A percentile compares a stretch with the other conserved stretches of the same genome.
These are phyloP conservation scores for Acanthurus tractus DNA, from an alignment of 2,797 vertebrate genomes.

Conservation along the genomic window DNA sequence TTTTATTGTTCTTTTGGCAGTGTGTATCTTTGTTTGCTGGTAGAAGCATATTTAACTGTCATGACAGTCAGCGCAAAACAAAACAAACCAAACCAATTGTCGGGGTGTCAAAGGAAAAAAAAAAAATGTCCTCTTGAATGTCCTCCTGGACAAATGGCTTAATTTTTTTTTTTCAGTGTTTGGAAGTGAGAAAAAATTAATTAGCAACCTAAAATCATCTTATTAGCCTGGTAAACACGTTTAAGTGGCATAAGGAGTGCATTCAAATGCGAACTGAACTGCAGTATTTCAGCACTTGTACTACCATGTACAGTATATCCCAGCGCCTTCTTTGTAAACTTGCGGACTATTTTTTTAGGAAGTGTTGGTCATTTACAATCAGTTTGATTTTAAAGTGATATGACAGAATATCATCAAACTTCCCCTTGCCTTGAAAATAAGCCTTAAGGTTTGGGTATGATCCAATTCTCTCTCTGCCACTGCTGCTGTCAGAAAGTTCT, in stretches of 20 bases:
- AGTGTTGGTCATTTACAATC: constrained; percentile 67
- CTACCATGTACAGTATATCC: constrained; percentile 43
- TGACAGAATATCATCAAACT: constrained; percentile 77
- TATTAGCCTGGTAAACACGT: constrained; percentile 17
- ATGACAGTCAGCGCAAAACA: constrained; percentile 16
- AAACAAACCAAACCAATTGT: constrained; percentile 26
- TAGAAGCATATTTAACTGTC: constrained; percentile 25
- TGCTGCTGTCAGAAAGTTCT: constrained; percentile 74
- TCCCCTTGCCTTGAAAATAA: constrained; percentile 64
- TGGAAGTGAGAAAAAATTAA: constrained; percentile 4
- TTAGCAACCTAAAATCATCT: constrained; percentile 9
- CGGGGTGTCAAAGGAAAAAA: constrained; percentile 3
- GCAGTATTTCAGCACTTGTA: constrained; percentile 14
- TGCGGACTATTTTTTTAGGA: constrained; percentile 1
- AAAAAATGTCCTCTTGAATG: background rate
- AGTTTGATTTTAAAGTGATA: constrained; percentile 72
- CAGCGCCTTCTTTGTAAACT: no score
- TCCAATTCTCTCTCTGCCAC: constrained; percentile 75
- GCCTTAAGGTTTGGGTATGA: constrained; percentile 74
- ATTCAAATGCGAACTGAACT: constrained; percentile 20
- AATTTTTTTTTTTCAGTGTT: constrained; percentile 29
- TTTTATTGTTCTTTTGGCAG: constrained; percentile 25
- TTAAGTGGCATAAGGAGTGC: background rate
- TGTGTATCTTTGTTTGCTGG: background rate
- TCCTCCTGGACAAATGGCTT: constrained; percentile 20